phyloP scores from a whole-genome alignment of 2,797 vertebrate genomes.

The Hephaestus fuliginosus region DNA sequence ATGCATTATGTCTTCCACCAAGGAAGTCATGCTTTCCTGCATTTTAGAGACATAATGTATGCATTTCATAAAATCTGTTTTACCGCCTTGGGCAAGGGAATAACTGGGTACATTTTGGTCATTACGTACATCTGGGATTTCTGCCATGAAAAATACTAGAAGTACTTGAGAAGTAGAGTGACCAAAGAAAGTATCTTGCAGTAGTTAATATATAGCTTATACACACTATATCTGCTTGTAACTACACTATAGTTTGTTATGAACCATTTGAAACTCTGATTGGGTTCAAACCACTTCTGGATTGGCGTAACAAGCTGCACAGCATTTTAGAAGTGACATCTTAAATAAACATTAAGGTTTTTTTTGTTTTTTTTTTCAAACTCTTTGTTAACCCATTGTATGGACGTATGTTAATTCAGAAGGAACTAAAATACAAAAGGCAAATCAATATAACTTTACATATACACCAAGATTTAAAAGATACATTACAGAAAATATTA shows the following conservation, averaged over 20 bases:
- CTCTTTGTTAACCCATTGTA: neutral
- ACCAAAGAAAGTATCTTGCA: neutral
- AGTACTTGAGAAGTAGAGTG: neutral
- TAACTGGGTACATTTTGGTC: neutral
- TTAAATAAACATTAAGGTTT: no score
- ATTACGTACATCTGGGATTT: constrained; percentile 21
- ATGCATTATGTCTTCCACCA: constrained; percentile 15
- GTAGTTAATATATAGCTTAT: no score
- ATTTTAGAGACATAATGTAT: neutral
- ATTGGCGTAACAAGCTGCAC: neutral
- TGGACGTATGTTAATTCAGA: neutral
- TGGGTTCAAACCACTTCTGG: neutral
- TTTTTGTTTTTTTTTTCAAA: no score
- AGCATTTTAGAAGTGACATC: neutral
- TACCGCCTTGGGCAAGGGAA: neutral
- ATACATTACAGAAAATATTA: neutral
- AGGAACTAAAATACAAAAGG: neutral
- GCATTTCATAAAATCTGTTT: constrained; percentile 4
- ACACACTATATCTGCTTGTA: neutral
- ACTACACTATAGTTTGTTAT: neutral
- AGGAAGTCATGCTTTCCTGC: neutral
- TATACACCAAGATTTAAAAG: neutral
- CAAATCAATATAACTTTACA: neutral
- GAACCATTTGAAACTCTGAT: neutral
- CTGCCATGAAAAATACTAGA: neutral